Base-by-base conservation (phyloP, 92 coral and sea anemone species). In the Diadumene lineata region DNA sequence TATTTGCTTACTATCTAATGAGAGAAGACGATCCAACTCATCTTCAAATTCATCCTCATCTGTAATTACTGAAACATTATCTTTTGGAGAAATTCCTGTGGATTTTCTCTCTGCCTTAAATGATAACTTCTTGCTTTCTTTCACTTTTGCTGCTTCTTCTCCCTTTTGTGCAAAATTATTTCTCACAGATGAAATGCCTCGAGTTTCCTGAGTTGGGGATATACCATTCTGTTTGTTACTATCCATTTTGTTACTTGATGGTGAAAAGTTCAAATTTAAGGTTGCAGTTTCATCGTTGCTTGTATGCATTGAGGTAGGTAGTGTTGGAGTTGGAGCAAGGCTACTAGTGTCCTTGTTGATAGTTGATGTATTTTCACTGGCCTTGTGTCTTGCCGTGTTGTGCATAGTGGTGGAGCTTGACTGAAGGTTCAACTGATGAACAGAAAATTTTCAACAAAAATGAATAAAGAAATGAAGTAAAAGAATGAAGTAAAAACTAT, bases 11-110 rank as follows among this genome's bases (percentile, higher is more conserved):
- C 21, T 51, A n/a, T 77, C 89, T 3, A 90, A 73, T 27, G 92
- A 86, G 3, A 90, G 89, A 34, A 90, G 82, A 43, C 70, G 73
- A 24, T 90, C 96, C 67, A 90, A 76, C 64, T 87, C 92, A 66
- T 86, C 86, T 27, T 89, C 89, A 25, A 78, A 68, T 25, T 9
- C 11, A 27, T 51, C n/a, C 0, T 50, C 33, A 21, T 46, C 60
- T 32, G n/a, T 51, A 11, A 13, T 75, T 43, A n/a, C 60, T 53
- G 60, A 17, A 44, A 44, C 60, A 53, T 53, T 53, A 6, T 16
- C 60, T 15, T 53, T 53, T 51, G 56, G 18, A 29, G 18, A 38
- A 38, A 38, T 13, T 38, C 13, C 48, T 38, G 6, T 38, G 13
- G 48, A 38, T 38, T 38, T 38, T 6, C 48, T 38, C 13, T 38